A percentile compares a stretch with the other conserved stretches of the same genome.
Conservation (phyloP, 2,113 vertebrate species). For the Butastur rufipennis region DNA sequence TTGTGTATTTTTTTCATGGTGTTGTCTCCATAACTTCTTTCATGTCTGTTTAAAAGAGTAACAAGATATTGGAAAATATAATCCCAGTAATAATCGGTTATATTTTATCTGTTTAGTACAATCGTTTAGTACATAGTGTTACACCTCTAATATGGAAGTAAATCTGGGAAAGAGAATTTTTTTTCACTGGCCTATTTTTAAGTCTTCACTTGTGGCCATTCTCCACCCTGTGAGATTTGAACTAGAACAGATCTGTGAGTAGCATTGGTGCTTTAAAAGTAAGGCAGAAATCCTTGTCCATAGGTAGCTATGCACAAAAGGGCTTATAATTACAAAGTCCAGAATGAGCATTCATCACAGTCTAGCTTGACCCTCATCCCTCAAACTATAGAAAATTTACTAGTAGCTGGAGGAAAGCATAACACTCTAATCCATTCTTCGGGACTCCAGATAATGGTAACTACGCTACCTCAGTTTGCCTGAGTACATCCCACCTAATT, state of each 20-base stretch:
- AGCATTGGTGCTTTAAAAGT: not conserved
- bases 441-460: not conserved
- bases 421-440: not conserved
- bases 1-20: not conserved
- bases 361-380: not conserved
- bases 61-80: not conserved
- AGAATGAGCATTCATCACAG: not conserved
- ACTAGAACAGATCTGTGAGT: not conserved
- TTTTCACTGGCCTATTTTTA: not conserved
- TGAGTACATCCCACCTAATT: not conserved
- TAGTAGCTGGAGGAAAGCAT: not conserved
- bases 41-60: not conserved
- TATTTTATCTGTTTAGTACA: not conserved
- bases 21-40: not conserved
- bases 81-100: not conserved
- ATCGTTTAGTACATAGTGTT: not conserved
- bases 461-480: not conserved
- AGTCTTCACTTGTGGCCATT: not conserved
- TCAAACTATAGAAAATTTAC: not conserved
- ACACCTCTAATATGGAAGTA: not conserved
- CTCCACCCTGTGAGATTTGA: not conserved
- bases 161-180: fast-evolving
- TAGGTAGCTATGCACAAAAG: not conserved
- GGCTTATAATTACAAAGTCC: not conserved
- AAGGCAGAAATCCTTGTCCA: not conserved